Conservation (phyloP, 2,888 invertebrate genomes). For the Xestia rhomboidea region DNA sequence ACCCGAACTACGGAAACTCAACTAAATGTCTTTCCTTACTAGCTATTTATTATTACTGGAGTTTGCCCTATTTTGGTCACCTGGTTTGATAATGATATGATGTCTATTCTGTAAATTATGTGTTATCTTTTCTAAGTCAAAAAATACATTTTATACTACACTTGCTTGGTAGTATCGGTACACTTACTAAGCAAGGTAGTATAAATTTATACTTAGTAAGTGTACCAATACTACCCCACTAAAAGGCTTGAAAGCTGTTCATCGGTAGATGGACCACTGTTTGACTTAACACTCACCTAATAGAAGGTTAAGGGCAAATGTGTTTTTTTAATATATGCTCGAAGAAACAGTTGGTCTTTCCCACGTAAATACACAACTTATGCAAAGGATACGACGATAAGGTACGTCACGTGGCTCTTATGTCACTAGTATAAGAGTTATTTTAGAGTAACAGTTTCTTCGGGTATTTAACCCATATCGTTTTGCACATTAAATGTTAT, state of each 20-base stretch:
- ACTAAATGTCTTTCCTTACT: not conserved
- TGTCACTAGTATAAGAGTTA: not conserved
- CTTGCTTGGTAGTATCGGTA: no score
- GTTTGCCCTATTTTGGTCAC: not conserved
- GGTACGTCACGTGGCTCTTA: not conserved
- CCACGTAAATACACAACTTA: not conserved
- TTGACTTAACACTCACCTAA: not conserved
- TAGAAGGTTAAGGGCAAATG: not conserved
- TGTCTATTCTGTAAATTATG: no score
- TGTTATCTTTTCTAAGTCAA: no score
- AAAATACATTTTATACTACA: no score
- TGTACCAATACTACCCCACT: no score
- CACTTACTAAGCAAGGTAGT: no score
- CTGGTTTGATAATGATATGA: no score
- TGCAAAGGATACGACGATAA: no score
- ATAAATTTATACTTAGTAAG: no score
- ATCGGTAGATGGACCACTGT: not conserved
- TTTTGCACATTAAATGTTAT: conserved; percentile 14
- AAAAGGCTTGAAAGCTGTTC: no score
- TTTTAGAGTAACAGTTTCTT: not conserved
- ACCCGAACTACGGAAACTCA: not conserved
- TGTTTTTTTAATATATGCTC: conserved; percentile 9
- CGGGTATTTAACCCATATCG: not conserved
- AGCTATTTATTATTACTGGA: not conserved
- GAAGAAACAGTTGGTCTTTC: not conserved